phyloP scores from a whole-genome alignment of 2,797 vertebrate species.

The Tarsius wallacei region DNA sequence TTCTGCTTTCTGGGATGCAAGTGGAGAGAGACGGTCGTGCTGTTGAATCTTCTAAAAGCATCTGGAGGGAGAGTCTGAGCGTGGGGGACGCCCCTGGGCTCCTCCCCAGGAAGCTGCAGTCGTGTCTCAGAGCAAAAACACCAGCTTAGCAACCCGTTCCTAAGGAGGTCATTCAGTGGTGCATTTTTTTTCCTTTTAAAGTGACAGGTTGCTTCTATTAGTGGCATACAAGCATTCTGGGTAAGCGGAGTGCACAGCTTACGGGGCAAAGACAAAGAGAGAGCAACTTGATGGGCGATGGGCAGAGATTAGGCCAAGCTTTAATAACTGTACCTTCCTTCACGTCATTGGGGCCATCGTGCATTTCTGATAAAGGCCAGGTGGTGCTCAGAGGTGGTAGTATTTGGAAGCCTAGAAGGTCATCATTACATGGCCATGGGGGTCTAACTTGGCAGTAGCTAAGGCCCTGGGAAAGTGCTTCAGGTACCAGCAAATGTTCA shows the following conservation, averaged over 20 bases:
- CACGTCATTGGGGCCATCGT: fast-evolving
- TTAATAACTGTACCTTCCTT: fast-evolving
- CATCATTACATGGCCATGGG: fast-evolving
- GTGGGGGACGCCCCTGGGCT: not conserved
- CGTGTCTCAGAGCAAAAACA: conserved; percentile 60
- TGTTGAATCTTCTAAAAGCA: not conserved
- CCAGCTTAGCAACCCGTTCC: conserved; percentile 85
- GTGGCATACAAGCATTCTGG: not conserved
- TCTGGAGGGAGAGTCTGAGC: conserved; percentile 9
- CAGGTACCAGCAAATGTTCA: too few species aligned
- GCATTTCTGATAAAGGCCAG: not conserved
- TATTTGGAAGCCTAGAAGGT: not conserved
- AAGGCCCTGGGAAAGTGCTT: not conserved
- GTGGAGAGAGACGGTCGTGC: not conserved
- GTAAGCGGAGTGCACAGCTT: not conserved
- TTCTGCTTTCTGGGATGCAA: conserved; percentile 50
- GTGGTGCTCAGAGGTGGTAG: not conserved
- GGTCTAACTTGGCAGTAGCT: not conserved
- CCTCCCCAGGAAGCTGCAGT: conserved; percentile 57
- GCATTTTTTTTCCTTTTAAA: conserved; percentile 87
- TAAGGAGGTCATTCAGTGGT: conserved; percentile 49
- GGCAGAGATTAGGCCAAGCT: not conserved
- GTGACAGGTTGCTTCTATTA: conserved; percentile 70
- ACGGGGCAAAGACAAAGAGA: not conserved
- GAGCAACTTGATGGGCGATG: too few species aligned